phyloP scores from a whole-genome alignment of 2,797 vertebrate species.

The Pitangus sulphuratus region DNA sequence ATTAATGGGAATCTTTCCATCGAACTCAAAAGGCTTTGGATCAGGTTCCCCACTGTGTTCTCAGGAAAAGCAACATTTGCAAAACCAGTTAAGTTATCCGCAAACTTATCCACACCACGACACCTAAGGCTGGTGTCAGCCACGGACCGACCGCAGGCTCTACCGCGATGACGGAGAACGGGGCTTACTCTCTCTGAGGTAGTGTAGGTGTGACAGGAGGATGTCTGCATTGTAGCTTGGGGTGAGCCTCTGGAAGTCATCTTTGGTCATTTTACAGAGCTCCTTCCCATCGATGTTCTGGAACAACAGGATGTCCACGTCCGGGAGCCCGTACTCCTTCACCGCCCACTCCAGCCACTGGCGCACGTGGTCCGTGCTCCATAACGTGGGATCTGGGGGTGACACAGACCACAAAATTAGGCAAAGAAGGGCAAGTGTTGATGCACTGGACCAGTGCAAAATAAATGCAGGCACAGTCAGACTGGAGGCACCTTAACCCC shows the following conservation, averaged over 20 bases:
- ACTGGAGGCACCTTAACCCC: neutral
- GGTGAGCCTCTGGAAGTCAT: slow-evolving; percentile 88
- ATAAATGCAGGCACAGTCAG: neutral
- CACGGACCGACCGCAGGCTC: neutral
- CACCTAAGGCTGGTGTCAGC: neutral
- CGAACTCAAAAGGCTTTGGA: neutral
- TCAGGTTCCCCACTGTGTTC: neutral
- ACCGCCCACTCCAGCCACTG: slow-evolving; percentile 92
- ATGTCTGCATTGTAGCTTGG: slow-evolving; percentile 88
- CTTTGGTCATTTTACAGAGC: slow-evolving; percentile 90
- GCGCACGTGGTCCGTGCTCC: slow-evolving; percentile 87
- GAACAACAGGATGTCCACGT: slow-evolving; percentile 85
- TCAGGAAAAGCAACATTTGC: neutral
- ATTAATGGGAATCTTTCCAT: neutral
- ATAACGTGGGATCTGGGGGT: slow-evolving; percentile 83
- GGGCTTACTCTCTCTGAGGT: slow-evolving; percentile 91
- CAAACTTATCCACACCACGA: neutral
- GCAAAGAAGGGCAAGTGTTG: neutral
- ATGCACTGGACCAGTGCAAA: neutral
- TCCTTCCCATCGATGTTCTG: slow-evolving; percentile 89
- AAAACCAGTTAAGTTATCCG: neutral
- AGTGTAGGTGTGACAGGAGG: slow-evolving; percentile 89
- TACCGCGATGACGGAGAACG: neutral
- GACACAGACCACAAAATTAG: neutral
- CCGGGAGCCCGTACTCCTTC: slow-evolving; percentile 85